Evolutionary conservation across 2,797 vertebrate genomes (phyloP).

Genomic region (Emydoidea blandingii): DNA sequence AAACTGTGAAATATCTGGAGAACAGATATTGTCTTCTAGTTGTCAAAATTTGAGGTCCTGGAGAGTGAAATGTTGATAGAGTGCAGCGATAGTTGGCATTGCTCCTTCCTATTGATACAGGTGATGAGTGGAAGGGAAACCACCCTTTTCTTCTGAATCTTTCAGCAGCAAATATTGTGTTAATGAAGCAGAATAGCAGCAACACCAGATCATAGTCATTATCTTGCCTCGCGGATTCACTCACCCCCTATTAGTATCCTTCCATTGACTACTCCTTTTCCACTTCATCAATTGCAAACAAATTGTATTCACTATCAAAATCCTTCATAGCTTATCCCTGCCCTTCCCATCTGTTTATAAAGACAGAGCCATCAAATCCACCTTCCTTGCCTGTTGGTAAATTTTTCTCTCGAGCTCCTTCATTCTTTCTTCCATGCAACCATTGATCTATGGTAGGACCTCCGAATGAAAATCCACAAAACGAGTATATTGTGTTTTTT

Average conservation of each 20-base stretch:
- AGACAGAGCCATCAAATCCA: background rate
- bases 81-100: background rate
- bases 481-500: background rate
- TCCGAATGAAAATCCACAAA: background rate
- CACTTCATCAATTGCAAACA: background rate
- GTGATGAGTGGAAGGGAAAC: background rate
- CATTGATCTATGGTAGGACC: background rate
- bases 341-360: background rate
- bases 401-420: background rate
- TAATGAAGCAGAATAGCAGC: background rate
- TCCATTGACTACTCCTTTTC: background rate
- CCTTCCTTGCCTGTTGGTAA: background rate
- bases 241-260: background rate
- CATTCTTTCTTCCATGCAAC: background rate
- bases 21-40: background rate
- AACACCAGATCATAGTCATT: background rate
- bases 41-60: background rate
- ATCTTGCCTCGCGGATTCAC: background rate
- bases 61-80: background rate
- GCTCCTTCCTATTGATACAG: background rate
- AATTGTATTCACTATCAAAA: background rate
- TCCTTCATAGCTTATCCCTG: background rate
- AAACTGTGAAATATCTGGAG: background rate
- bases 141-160: background rate
- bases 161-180: background rate